Evolutionary conservation across 2,113 vertebrate genomes (phyloP).

Genomic region (Tinamus guttatus): DNA sequence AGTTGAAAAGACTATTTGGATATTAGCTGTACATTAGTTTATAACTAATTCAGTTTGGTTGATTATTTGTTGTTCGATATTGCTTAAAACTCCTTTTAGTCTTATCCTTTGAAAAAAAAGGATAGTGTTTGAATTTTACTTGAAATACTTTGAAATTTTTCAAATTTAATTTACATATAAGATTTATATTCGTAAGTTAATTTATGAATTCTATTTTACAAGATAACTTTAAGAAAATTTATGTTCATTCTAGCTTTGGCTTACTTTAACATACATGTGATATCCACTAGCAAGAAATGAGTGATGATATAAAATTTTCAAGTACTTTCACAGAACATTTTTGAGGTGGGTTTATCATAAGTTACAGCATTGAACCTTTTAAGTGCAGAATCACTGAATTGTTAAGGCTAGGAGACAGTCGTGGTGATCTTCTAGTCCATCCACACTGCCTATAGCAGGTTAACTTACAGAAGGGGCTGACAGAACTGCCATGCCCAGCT

Average conservation of each 20-base stretch:
- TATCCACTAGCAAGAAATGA: background rate
- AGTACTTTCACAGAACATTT: background rate
- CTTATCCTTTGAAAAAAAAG: background rate
- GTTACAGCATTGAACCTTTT: background rate
- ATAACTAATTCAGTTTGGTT: background rate
- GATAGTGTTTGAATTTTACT: fast-evolving
- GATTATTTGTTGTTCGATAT: background rate
- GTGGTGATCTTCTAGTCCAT: background rate
- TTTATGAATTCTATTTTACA: background rate
- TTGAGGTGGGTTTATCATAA: background rate
- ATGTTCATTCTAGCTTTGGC: background rate
- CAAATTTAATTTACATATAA: background rate
- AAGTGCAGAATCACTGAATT: background rate
- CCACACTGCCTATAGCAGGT: background rate
- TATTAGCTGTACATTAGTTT: background rate
- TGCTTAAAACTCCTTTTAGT: background rate
- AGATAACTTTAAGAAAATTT: background rate
- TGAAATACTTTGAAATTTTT: background rate
- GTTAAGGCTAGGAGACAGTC: background rate
- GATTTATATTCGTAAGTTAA: background rate
- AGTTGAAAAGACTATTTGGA: background rate
- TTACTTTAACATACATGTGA: background rate
- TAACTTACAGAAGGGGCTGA: background rate
- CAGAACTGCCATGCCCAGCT: background rate
- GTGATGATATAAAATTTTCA: background rate